phyloP scores from a whole-genome alignment of 2,113 vertebrate genomes.

The Oxyura jamaicensis region DNA sequence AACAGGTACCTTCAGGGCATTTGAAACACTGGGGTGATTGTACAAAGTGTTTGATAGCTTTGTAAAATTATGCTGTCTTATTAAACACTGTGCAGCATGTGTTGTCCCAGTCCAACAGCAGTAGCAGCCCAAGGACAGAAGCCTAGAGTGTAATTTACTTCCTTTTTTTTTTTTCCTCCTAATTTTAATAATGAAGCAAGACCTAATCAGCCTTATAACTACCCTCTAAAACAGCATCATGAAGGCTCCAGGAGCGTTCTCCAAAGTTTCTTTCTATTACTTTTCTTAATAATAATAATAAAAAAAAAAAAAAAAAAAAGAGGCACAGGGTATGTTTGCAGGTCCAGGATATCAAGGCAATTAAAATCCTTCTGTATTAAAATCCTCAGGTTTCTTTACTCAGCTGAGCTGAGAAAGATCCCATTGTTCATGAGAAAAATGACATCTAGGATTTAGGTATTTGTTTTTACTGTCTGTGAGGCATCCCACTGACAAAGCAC shows the following conservation, averaged over 20 bases:
- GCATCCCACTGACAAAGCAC: not conserved
- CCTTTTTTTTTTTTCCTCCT: not conserved
- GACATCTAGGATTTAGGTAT: not conserved
- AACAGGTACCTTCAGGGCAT: not conserved
- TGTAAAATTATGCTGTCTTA: accelerated
- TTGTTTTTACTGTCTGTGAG: accelerated
- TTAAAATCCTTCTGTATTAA: not conserved
- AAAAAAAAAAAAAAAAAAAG: not conserved
- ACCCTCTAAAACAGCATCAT: not conserved
- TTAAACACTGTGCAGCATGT: accelerated
- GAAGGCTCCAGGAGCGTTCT: not conserved
- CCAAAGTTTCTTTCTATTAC: not conserved
- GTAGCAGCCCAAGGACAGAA: not conserved
- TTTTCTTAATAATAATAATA: not conserved
- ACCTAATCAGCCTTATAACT: not conserved
- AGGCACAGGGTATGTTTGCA: not conserved
- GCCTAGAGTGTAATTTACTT: not conserved
- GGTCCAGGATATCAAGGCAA: not conserved
- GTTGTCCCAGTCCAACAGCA: not conserved
- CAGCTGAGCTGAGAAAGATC: not conserved
- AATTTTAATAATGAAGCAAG: not conserved
- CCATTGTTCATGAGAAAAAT: not conserved
- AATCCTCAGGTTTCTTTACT: not conserved
- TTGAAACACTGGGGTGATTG: accelerated
- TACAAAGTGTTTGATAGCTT: accelerated